Evolutionary conservation across 2,113 vertebrate species (phyloP).

Genomic region (Lagopus muta): DNA sequence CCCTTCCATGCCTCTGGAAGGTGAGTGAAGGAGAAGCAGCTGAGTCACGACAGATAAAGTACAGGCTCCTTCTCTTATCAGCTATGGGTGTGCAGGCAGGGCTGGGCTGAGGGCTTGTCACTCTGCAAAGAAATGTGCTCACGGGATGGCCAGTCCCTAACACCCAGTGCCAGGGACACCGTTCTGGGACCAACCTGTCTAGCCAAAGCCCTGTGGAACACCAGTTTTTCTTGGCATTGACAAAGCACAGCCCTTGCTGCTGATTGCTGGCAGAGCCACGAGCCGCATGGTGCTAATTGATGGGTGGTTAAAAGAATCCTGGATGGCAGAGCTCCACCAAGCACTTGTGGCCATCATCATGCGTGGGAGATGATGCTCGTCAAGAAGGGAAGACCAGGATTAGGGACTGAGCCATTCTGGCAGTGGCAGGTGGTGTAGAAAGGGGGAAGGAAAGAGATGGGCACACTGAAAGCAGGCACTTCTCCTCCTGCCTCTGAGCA

Average conservation of each 20-base stretch:
- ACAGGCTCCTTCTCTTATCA: constrained; percentile 39
- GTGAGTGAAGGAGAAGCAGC: constrained; percentile 23
- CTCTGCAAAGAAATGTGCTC: constrained; percentile 4
- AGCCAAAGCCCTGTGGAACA: fast-evolving
- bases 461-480: background rate
- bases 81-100: background rate
- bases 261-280: background rate
- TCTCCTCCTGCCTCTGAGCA: background rate
- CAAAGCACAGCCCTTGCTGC: background rate
- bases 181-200: background rate
- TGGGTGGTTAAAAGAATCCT: background rate
- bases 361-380: fast-evolving
- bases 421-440: fast-evolving
- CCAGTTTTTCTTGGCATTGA: background rate
- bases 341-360: background rate
- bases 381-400: background rate
- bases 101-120: background rate
- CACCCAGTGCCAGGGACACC: background rate
- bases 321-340: background rate
- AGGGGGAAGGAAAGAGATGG: background rate
- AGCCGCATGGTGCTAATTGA: background rate
- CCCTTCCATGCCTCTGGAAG: background rate
- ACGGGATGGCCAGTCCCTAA: background rate
- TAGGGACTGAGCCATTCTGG: background rate
- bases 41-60: constrained; percentile 62